Percentiles rank a stretch among this genome's conserved stretches.
Evolutionary conservation across 2,797 vertebrate species (phyloP).

Genomic region (Falco novaeseelandiae): DNA sequence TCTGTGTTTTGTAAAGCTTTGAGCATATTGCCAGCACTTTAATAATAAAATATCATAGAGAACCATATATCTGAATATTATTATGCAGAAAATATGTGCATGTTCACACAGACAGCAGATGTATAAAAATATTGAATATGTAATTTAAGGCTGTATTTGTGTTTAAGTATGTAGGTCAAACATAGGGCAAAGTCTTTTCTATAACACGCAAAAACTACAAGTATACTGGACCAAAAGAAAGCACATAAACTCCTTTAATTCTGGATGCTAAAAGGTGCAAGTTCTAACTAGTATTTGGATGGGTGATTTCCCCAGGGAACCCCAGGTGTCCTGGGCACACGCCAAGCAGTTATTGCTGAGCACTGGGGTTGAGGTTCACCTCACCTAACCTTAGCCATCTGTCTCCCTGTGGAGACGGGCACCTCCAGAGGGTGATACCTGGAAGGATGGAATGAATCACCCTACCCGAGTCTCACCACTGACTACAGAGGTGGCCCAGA

Average conservation of each 20-base stretch:
- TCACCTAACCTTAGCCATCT: slow-evolving; percentile 65
- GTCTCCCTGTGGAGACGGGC: slow-evolving; percentile 30
- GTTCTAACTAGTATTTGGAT: slow-evolving; percentile 22
- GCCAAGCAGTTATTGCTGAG: slow-evolving; percentile 64
- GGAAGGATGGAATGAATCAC: slow-evolving; percentile 57
- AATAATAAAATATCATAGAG: slow-evolving; percentile 53
- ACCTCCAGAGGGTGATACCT: slow-evolving; percentile 52
- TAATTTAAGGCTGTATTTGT: slow-evolving; percentile 34
- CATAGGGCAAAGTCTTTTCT: slow-evolving; percentile 48
- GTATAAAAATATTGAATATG: slow-evolving; percentile 58
- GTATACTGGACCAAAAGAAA: background rate
- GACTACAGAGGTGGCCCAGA: slow-evolving; percentile 23
- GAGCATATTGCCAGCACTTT: slow-evolving; percentile 56
- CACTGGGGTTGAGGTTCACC: slow-evolving; percentile 48
- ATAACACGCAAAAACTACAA: background rate
- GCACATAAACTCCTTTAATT: slow-evolving; percentile 32
- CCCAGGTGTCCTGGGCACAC: slow-evolving; percentile 47
- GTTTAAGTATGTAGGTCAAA: slow-evolving; percentile 57
- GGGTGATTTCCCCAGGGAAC: slow-evolving; percentile 70
- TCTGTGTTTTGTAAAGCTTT: slow-evolving; percentile 60
- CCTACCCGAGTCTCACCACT: slow-evolving; percentile 25
- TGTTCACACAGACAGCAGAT: slow-evolving; percentile 59
- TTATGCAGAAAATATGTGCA: slow-evolving; percentile 61
- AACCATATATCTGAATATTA: slow-evolving; percentile 53
- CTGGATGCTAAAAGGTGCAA: slow-evolving; percentile 53